phyloP scores from a whole-genome alignment of 2,888 invertebrate species.

The Leptinotarsa juncta region DNA sequence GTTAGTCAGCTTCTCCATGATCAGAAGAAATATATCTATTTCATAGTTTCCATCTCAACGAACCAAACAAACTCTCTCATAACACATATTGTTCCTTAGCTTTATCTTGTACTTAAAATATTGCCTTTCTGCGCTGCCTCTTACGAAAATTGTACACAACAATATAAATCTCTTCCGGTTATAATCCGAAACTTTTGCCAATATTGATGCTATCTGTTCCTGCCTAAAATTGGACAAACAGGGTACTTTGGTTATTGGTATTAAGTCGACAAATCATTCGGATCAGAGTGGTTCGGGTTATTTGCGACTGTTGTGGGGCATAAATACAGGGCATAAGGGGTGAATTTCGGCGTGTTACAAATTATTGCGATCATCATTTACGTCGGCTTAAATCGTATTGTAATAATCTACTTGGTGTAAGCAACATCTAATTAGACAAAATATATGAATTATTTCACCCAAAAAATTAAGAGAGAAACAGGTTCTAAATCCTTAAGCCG shows the following conservation, averaged over 20 bases:
- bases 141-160: slow-evolving; percentile 35
- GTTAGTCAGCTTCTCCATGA: too few species aligned
- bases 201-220: slow-evolving; percentile 30
- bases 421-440: too few species aligned
- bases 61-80: background rate
- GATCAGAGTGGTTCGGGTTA: slow-evolving; percentile 5
- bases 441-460: too few species aligned
- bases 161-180: slow-evolving; percentile 32
- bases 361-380: background rate
- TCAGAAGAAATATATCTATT: too few species aligned
- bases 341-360: background rate
- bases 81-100: slow-evolving; percentile 9
- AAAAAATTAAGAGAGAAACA: too few species aligned
- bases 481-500: too few species aligned
- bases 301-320: background rate
- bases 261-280: slow-evolving; percentile 29
- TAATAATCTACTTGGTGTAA: too few species aligned
- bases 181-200: slow-evolving; percentile 36
- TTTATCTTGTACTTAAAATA: slow-evolving; percentile 12
- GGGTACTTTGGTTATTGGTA: slow-evolving; percentile 29
- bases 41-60: too few species aligned
- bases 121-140: background rate
- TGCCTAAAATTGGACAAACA: slow-evolving; percentile 35
- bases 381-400: too few species aligned
- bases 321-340: background rate